Percentiles rank a stretch among this genome's conserved stretches.
These are phyloP conservation scores for Agriopis aurantiaria DNA, from an alignment of 2,888 invertebrate genomes.

Conservation along the genomic window DNA sequence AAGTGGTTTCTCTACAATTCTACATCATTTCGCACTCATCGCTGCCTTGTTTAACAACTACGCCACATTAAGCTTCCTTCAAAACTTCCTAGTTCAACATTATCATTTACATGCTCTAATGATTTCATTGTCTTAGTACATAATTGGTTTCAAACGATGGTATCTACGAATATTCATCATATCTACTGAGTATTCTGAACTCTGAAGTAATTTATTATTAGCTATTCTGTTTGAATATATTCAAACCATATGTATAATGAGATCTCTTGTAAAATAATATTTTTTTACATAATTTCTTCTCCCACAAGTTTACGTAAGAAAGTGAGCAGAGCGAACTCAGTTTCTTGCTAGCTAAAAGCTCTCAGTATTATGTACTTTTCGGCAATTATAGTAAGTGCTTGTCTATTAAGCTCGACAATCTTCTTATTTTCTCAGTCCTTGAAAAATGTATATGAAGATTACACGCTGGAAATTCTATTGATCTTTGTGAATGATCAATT, in stretches of 20 bases:
- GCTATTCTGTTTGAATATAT: not conserved
- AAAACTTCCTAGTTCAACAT: slow-evolving; percentile 57
- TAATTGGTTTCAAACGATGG: not conserved
- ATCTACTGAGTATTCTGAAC: not conserved
- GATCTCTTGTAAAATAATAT: slow-evolving; percentile 1
- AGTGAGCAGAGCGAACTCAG: slow-evolving; percentile 1
- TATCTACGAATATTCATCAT: not conserved
- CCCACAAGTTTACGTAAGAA: not conserved
- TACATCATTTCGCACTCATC: slow-evolving; percentile 23
- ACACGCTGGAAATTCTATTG: not conserved
- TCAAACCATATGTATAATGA: slow-evolving; percentile 2
- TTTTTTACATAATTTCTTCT: not conserved
- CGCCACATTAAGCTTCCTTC: slow-evolving; percentile 59
- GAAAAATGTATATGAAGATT: not conserved
- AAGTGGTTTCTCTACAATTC: slow-evolving; percentile 10
- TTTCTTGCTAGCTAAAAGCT: slow-evolving; percentile 19
- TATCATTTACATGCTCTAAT: slow-evolving; percentile 52
- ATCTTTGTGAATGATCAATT: not conserved
- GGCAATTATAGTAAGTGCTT: slow-evolving; percentile 6
- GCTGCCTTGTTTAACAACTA: slow-evolving; percentile 37
- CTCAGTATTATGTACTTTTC: slow-evolving; percentile 8
- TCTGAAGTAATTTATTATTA: not conserved
- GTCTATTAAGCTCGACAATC: slow-evolving; percentile 1
- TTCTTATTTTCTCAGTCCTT: not conserved
- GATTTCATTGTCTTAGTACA: slow-evolving; percentile 45